Conservation (phyloP, 2,113 vertebrate genomes). For the Cryptotis parvus region DNA sequence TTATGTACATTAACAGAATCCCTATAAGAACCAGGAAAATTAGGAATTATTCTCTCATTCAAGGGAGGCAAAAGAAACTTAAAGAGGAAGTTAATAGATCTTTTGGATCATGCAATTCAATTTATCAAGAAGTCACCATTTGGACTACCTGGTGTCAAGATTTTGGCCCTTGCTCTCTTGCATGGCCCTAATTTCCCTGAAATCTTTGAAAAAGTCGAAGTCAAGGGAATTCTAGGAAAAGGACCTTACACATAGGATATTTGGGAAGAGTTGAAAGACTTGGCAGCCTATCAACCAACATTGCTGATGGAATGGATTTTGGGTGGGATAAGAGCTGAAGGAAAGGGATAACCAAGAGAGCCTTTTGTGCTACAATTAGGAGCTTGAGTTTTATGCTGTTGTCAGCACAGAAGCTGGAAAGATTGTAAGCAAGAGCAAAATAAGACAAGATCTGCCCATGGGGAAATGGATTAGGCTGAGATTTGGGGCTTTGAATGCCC, state of each 20-base stretch:
- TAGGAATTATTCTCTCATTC: background rate
- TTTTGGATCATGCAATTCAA: background rate
- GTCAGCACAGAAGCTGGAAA: background rate
- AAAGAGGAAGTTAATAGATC: slow-evolving; percentile 50
- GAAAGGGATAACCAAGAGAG: rapidly evolving
- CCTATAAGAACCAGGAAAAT: background rate
- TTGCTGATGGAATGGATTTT: background rate
- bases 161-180: background rate
- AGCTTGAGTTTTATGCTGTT: background rate
- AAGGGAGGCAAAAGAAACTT: background rate
- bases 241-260: background rate
- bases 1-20: background rate
- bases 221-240: background rate
- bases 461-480: slow-evolving; percentile 2
- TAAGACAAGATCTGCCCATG: background rate
- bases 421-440: background rate
- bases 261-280: background rate
- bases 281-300: background rate
- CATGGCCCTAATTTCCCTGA: background rate
- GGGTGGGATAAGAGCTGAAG: background rate
- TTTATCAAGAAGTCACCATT: background rate
- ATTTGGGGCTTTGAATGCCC: background rate
- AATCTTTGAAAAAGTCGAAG: background rate
- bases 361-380: background rate
- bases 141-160: background rate